These are phyloP conservation scores for Eilema caniola DNA, from an alignment of 2,888 invertebrate species.

Conservation along the genomic window DNA sequence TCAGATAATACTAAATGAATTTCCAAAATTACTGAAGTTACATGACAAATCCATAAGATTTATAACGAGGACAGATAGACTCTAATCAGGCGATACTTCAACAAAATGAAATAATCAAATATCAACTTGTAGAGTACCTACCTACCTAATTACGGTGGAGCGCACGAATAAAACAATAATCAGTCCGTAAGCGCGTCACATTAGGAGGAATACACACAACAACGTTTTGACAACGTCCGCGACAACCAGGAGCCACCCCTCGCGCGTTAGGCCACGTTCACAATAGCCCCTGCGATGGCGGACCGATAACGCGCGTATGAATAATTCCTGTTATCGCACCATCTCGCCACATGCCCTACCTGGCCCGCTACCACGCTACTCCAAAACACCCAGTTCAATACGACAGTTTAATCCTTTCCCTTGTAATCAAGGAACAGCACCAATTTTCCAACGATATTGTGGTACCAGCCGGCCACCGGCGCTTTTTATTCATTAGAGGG, in stretches of 20 bases:
- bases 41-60: constrained; percentile 42
- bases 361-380: constrained; percentile 78
- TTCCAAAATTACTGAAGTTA: constrained; percentile 33
- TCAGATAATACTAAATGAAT: constrained; percentile 46
- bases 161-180: constrained; percentile 78
- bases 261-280: constrained; percentile 79
- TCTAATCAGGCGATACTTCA: constrained; percentile 33
- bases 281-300: constrained; percentile 84
- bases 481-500: constrained; percentile 84
- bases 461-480: constrained; percentile 73
- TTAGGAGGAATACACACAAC: constrained; percentile 78
- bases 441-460: constrained; percentile 51
- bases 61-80: constrained; percentile 39
- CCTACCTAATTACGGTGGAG: constrained; percentile 60
- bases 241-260: constrained; percentile 83
- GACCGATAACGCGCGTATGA: constrained; percentile 85
- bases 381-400: constrained; percentile 61
- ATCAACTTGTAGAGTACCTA: constrained; percentile 49
- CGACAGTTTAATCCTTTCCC: constrained; percentile 59
- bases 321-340: constrained; percentile 86
- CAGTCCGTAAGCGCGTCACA: constrained; percentile 75
- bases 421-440: constrained; percentile 48
- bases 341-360: constrained; percentile 87
- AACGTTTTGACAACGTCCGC: constrained; percentile 83
- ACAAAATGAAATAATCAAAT: constrained; percentile 38